A percentile compares a stretch with the other conserved stretches of the same genome.
Conservation (phyloP, 2,113 vertebrate species). For the Martes martes region DNA sequence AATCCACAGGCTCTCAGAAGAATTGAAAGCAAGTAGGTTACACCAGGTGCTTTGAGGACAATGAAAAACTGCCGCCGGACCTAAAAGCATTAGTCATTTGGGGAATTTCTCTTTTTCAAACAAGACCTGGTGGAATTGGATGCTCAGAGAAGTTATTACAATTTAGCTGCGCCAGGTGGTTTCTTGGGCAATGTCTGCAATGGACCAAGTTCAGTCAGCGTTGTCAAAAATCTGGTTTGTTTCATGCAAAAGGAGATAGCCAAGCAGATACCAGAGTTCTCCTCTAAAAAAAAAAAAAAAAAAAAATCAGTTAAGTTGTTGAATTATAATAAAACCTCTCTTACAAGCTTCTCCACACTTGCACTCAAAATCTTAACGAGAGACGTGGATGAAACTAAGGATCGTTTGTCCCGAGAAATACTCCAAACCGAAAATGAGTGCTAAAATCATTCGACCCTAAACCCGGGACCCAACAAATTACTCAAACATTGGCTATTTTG, state of each 20-base stretch:
- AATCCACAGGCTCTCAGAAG: slow-evolving; percentile 55
- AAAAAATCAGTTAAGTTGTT: neutral
- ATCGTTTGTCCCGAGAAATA: slow-evolving; percentile 42
- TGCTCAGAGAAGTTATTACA: neutral
- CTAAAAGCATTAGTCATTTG: slow-evolving; percentile 52
- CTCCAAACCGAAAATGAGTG: slow-evolving; percentile 68
- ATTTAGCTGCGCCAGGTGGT: neutral
- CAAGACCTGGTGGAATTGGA: neutral
- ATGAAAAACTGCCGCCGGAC: neutral
- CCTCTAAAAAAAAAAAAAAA: neutral
- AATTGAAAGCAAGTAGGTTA: slow-evolving; percentile 64
- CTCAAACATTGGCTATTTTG: slow-evolving; percentile 61
- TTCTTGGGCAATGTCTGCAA: neutral
- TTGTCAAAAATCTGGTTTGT: slow-evolving; percentile 9
- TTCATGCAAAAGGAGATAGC: neutral
- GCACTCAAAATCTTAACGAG: neutral
- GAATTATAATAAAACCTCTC: neutral
- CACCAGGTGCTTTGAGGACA: slow-evolving; percentile 48
- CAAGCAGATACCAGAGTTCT: neutral
- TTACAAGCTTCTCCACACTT: neutral
- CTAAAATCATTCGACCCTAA: slow-evolving; percentile 61
- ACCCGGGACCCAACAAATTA: slow-evolving; percentile 66
- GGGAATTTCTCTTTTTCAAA: slow-evolving; percentile 50
- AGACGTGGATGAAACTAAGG: neutral
- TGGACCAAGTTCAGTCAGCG: neutral